phyloP scores from a whole-genome alignment of 2,797 vertebrate genomes.

The Huso huso region DNA sequence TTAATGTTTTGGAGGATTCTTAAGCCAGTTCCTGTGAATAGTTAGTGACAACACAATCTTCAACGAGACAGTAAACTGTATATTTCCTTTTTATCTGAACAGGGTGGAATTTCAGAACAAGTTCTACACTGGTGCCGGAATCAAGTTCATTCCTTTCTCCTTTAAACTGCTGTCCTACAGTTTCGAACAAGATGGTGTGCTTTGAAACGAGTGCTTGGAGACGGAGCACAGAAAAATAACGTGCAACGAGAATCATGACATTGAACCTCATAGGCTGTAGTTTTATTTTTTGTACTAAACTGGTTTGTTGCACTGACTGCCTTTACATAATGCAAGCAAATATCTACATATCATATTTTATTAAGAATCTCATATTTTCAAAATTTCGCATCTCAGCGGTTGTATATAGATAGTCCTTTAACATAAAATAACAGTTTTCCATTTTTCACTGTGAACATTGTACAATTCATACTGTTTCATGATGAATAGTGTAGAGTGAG shows the following conservation, averaged over 20 bases:
- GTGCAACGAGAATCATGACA: conserved; percentile 16
- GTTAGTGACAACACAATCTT: background rate
- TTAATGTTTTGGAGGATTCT: background rate
- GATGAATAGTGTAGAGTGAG: too few relatives aligned
- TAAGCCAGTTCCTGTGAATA: background rate
- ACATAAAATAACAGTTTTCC: too few relatives aligned
- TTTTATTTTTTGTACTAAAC: conserved; percentile 13
- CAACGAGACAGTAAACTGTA: background rate
- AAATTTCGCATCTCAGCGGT: too few relatives aligned
- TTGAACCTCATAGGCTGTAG: conserved; percentile 12
- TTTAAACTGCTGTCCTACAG: conserved; percentile 68
- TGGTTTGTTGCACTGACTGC: conserved; percentile 57
- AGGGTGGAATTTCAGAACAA: conserved; percentile 99
- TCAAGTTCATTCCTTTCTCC: conserved; percentile 87
- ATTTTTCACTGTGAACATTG: too few relatives aligned
- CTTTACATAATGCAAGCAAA: conserved; percentile 63
- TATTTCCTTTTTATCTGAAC: conserved; percentile 17
- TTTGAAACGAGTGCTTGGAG: conserved; percentile 37
- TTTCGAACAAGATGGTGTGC: conserved; percentile 53
- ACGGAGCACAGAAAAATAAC: conserved; percentile 20
- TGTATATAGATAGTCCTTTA: too few relatives aligned
- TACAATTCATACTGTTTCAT: too few relatives aligned
- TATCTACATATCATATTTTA: conserved; percentile 40
- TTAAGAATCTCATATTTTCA: conserved; percentile 38
- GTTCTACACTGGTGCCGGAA: conserved; percentile 83